These are phyloP conservation scores for Conus canariensis DNA, from an alignment of 2,888 invertebrate genomes.

Conservation along the genomic window DNA sequence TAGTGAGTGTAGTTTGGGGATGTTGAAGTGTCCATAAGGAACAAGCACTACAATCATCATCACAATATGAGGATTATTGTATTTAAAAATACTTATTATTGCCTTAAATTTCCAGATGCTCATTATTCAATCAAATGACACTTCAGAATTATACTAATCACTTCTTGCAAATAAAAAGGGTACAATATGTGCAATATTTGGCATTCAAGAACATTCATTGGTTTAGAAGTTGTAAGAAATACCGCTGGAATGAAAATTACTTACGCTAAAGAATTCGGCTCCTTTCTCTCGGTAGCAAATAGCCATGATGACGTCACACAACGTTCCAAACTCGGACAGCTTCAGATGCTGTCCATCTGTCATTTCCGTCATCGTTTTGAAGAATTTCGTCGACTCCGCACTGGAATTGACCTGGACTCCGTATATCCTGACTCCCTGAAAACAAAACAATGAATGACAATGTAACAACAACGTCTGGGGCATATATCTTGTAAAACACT, in stretches of 20 bases:
- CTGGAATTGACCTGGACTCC: slow-evolving; percentile 66
- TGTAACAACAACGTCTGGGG: neutral
- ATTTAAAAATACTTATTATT: neutral
- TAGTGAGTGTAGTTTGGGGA: too few species aligned
- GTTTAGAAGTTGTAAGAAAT: neutral
- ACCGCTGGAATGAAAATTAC: neutral
- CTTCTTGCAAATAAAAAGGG: too few species aligned
- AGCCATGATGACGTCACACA: slow-evolving; percentile 74
- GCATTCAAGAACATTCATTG: neutral
- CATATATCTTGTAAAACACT: too few species aligned
- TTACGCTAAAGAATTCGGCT: slow-evolving; percentile 53
- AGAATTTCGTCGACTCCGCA: slow-evolving; percentile 61
- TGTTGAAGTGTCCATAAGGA: too few species aligned
- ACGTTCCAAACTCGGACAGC: slow-evolving; percentile 66
- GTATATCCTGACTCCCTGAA: slow-evolving; percentile 69
- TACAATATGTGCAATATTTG: neutral
- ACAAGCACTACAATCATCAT: too few species aligned
- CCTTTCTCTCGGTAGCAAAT: slow-evolving; percentile 74
- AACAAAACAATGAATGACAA: slow-evolving; percentile 31
- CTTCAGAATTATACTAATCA: too few species aligned
- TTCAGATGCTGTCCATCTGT: slow-evolving; percentile 71
- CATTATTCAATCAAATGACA: too few species aligned
- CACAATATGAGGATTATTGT: neutral
- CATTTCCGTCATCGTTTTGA: slow-evolving; percentile 59
- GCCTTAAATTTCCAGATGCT: neutral